These are phyloP conservation scores for Eupristina koningsbergeri DNA, from an alignment of 1,140 invertebrate genomes.

Conservation along the genomic window DNA sequence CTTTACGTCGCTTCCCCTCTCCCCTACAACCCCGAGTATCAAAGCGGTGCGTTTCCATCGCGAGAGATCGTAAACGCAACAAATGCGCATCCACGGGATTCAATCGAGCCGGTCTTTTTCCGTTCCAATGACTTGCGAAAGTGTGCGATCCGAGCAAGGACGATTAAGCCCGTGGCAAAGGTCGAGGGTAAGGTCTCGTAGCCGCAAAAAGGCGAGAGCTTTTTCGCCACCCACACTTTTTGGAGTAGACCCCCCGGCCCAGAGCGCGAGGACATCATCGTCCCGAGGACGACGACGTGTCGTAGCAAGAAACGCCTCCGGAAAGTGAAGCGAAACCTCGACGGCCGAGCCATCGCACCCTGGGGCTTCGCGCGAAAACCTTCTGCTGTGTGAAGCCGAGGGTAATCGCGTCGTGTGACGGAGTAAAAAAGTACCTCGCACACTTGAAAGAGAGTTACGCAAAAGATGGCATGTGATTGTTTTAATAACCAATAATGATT, in stretches of 20 bases:
- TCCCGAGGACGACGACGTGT: neutral
- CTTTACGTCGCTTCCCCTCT: too few relatives aligned
- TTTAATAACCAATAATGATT: neutral
- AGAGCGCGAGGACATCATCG: neutral
- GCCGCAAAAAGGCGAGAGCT: too few relatives aligned
- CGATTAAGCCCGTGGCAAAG: too few relatives aligned
- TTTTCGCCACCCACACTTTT: too few relatives aligned
- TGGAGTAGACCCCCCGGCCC: too few relatives aligned
- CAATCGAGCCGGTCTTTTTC: conserved; percentile 12
- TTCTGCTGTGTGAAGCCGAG: neutral
- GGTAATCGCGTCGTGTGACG: neutral
- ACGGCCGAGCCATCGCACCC: too few relatives aligned
- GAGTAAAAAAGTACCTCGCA: neutral
- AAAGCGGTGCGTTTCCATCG: too few relatives aligned
- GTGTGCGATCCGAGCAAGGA: neutral
- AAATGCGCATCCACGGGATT: neutral
- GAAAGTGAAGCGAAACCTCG: too few relatives aligned
- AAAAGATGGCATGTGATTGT: neutral
- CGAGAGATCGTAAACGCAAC: conserved; percentile 1
- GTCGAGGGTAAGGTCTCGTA: neutral
- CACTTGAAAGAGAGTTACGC: neutral
- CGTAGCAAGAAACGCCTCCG: neutral
- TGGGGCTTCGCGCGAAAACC: neutral
- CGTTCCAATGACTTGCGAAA: conserved; percentile 1
- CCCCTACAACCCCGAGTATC: too few relatives aligned